phyloP scores from a whole-genome alignment of 2,797 vertebrate genomes.

The Epinephelus awoara region DNA sequence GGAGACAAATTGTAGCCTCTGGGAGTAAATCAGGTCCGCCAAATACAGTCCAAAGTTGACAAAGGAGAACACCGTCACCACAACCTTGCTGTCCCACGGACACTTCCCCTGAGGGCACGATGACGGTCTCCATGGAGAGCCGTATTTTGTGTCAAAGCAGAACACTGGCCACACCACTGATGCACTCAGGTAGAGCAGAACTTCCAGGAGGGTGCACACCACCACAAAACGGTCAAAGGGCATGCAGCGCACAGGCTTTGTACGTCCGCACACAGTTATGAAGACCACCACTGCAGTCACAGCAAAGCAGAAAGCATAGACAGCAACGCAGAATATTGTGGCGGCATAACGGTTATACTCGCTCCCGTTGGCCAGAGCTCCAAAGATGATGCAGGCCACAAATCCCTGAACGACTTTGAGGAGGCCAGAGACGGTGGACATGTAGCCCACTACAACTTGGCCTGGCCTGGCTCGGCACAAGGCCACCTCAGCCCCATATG shows the following conservation, averaged over 20 bases:
- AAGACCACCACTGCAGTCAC: constrained; percentile 86
- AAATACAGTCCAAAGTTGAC: constrained; percentile 91
- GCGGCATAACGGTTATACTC: constrained; percentile 86
- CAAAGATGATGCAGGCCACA: constrained; percentile 93
- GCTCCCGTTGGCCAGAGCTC: constrained; percentile 89
- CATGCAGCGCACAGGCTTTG: constrained; percentile 82
- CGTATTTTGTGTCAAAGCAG: constrained; percentile 94
- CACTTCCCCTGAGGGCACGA: constrained; percentile 89
- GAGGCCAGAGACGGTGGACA: constrained; percentile 93
- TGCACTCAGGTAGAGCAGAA: constrained; percentile 91
- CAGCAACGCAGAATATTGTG: constrained; percentile 91
- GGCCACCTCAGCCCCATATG: constrained; percentile 88
- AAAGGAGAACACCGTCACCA: constrained; percentile 91
- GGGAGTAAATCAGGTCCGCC: constrained; percentile 90
- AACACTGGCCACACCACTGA: constrained; percentile 95
- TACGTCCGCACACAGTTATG: constrained; percentile 88
- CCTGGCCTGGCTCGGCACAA: constrained; percentile 90
- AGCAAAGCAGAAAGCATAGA: constrained; percentile 91
- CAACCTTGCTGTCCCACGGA: constrained; percentile 94
- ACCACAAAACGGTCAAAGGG: constrained; percentile 91
- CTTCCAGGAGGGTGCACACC: constrained; percentile 89
- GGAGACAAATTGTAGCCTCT: constrained; percentile 86
- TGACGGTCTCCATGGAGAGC: constrained; percentile 85
- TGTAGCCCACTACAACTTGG: constrained; percentile 89
- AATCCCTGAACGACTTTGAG: constrained; percentile 95